Evolutionary conservation across 2,113 vertebrate genomes (phyloP).

Genomic region (Illadopsis cleaveri): DNA sequence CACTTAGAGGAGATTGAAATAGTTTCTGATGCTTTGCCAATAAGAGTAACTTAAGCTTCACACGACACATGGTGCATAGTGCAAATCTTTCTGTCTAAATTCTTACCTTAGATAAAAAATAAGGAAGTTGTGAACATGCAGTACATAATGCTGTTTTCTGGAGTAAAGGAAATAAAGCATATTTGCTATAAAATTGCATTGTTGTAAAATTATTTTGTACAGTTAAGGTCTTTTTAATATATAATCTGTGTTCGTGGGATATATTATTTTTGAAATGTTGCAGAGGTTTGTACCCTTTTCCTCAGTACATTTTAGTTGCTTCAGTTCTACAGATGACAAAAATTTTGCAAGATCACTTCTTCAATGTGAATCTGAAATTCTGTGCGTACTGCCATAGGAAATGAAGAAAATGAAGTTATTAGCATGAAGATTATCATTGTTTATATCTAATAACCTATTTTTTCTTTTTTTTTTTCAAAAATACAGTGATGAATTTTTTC

Average conservation of each 20-base stretch:
- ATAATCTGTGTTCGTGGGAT: not conserved
- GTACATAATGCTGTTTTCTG: not conserved
- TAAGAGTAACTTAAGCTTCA: conserved; percentile 74
- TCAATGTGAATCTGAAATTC: not conserved
- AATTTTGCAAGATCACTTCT: not conserved
- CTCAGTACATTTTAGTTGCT: not conserved
- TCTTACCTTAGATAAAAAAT: conserved; percentile 38
- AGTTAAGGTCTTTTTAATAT: not conserved
- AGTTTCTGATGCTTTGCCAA: conserved; percentile 80
- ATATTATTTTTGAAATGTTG: not conserved
- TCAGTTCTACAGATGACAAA: not conserved
- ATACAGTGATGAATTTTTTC: not conserved
- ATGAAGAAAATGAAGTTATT: not conserved
- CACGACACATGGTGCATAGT: conserved; percentile 72
- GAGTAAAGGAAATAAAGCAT: not conserved
- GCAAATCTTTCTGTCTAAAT: conserved; percentile 57
- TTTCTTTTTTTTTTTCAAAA: not conserved
- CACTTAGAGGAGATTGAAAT: conserved; percentile 81
- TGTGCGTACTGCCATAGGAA: not conserved
- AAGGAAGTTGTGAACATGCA: conserved; percentile 7
- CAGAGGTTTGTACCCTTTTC: not conserved
- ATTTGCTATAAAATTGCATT: not conserved
- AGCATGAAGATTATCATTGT: not conserved
- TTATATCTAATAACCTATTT: not conserved
- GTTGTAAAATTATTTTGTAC: not conserved